These are phyloP conservation scores for Corythoichthys intestinalis DNA, from an alignment of 2,113 vertebrate species.

Conservation along the genomic window DNA sequence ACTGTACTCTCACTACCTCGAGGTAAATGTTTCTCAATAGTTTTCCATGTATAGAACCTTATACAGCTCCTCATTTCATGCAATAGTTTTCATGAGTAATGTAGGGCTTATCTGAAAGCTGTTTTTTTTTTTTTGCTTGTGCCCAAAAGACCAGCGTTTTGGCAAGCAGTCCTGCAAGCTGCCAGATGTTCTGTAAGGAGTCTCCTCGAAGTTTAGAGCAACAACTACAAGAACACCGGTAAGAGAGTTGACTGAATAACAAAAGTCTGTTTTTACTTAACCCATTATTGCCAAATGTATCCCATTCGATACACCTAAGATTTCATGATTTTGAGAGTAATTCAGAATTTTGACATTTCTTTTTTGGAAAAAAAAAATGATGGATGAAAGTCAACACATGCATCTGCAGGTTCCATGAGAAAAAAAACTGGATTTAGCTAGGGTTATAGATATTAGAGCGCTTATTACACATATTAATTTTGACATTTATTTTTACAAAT, in stretches of 20 bases:
- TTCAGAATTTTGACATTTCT: too few species aligned
- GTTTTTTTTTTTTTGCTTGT: constrained; percentile 43
- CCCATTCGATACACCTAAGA: too few species aligned
- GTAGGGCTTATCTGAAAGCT: constrained; percentile 6
- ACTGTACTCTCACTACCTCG: not conserved
- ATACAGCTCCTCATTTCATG: not conserved
- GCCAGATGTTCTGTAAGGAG: constrained; percentile 92
- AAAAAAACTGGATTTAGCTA: too few species aligned
- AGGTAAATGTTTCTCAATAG: not conserved
- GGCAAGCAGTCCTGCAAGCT: constrained; percentile 84
- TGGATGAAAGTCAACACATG: too few species aligned
- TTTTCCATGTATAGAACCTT: not conserved
- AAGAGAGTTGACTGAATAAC: constrained; percentile 12
- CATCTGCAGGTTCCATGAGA: too few species aligned
- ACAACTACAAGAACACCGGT: constrained; percentile 97
- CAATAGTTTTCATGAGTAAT: not conserved
- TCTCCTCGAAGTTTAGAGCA: constrained; percentile 91
- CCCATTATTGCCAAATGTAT: too few species aligned
- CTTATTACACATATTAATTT: too few species aligned
- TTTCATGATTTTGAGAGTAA: too few species aligned
- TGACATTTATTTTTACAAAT: too few species aligned
- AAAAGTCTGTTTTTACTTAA: too few species aligned
- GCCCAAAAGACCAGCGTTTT: constrained; percentile 80
- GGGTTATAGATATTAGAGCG: too few species aligned
- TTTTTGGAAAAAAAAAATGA: too few species aligned